A percentile compares a stretch with the other conserved stretches of the same genome.
These are phyloP conservation scores for Natrix natrix DNA, from an alignment of 2,797 vertebrate genomes.

Conservation along the genomic window DNA sequence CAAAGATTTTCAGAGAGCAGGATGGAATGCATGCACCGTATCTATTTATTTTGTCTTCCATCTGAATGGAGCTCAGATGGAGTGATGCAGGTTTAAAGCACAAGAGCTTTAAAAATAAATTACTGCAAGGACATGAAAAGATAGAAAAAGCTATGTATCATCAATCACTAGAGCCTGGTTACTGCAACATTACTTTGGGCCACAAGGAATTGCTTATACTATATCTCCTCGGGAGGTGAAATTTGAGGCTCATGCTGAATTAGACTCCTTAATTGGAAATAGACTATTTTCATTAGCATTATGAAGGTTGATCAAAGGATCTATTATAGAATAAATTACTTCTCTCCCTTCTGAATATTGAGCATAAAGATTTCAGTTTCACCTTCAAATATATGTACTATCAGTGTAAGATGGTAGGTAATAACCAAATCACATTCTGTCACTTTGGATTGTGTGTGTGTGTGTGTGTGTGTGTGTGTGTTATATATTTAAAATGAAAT, in stretches of 20 bases:
- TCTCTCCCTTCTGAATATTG: constrained; percentile 16
- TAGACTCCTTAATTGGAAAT: constrained; percentile 26
- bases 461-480: not conserved
- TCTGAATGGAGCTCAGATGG: not conserved
- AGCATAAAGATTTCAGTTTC: constrained; percentile 6
- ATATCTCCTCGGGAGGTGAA: constrained; percentile 20
- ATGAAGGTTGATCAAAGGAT: constrained; percentile 36
- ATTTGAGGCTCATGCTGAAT: constrained; percentile 10
- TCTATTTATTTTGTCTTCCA: not conserved
- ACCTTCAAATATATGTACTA: constrained; percentile 7
- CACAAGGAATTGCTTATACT: constrained; percentile 5
- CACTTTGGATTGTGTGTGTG: not conserved
- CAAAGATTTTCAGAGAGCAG: not conserved
- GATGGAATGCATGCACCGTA: not conserved
- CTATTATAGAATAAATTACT: constrained; percentile 16
- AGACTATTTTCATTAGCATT: constrained; percentile 30
- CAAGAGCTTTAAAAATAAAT: constrained; percentile 6
- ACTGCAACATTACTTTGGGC: not conserved
- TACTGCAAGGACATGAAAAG: constrained; percentile 25
- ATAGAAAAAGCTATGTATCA: not conserved
- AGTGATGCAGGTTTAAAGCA: not conserved
- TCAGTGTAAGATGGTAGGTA: not conserved
- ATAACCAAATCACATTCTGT: not conserved
- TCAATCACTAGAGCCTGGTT: not conserved
- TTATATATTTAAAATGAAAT: not conserved